A percentile compares a stretch with the other conserved stretches of the same genome.
These are phyloP conservation scores for Troides oblongomaculatus DNA, from an alignment of 2,888 invertebrate species.

Conservation along the genomic window DNA sequence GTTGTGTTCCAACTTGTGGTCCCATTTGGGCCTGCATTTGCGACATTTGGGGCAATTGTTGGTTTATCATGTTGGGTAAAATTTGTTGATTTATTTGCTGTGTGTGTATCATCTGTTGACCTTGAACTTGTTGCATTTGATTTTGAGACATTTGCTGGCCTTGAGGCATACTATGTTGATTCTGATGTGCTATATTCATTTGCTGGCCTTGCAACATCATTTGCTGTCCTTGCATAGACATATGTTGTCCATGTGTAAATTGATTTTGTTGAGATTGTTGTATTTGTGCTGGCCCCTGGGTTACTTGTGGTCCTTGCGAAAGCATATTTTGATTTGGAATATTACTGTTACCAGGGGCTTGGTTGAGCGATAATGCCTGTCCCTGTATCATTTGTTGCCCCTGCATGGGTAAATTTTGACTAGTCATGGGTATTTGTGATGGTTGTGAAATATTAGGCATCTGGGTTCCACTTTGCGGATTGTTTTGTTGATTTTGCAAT, in stretches of 20 bases:
- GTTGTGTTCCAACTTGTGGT: slow-evolving; percentile 27
- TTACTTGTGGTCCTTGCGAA: slow-evolving; percentile 43
- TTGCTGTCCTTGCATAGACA: slow-evolving; percentile 48
- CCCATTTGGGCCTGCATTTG: slow-evolving; percentile 21
- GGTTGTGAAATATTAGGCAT: slow-evolving; percentile 48
- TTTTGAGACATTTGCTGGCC: slow-evolving; percentile 50
- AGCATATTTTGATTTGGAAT: slow-evolving; percentile 42
- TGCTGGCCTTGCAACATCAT: slow-evolving; percentile 56
- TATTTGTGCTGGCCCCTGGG: slow-evolving; percentile 43
- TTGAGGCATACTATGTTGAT: slow-evolving; percentile 48
- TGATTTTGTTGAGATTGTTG: slow-evolving; percentile 38
- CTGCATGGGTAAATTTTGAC: slow-evolving; percentile 52
- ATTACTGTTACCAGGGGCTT: slow-evolving; percentile 30
- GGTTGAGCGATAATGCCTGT: slow-evolving; percentile 33
- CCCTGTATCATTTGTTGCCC: slow-evolving; percentile 48
- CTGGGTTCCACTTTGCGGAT: slow-evolving; percentile 49
- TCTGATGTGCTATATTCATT: slow-evolving; percentile 46
- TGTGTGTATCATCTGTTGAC: slow-evolving; percentile 31
- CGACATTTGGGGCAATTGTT: slow-evolving; percentile 26
- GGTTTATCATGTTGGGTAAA: slow-evolving; percentile 14
- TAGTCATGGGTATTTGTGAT: slow-evolving; percentile 47
- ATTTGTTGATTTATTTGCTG: slow-evolving; percentile 28
- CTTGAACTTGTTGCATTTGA: slow-evolving; percentile 38
- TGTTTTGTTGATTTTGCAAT: slow-evolving; percentile 53
- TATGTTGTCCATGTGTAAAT: slow-evolving; percentile 45